These are phyloP conservation scores for Drosophila limbata DNA, from an alignment of 2,888 invertebrate genomes.

Conservation along the genomic window DNA sequence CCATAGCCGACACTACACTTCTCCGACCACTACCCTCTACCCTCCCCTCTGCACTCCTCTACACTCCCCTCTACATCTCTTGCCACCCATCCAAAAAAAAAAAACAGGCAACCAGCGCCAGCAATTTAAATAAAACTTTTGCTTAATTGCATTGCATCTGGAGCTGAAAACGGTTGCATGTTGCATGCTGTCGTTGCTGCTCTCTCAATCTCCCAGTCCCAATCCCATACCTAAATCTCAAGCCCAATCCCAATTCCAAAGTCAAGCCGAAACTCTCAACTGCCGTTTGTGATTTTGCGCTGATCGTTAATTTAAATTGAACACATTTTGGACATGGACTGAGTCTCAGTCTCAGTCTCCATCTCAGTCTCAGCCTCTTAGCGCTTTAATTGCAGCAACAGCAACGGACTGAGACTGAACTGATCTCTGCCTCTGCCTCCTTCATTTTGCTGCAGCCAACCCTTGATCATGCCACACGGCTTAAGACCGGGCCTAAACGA, in stretches of 20 bases:
- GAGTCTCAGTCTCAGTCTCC: constrained; percentile 29
- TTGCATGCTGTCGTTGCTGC: constrained; percentile 45
- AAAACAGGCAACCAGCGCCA: constrained; percentile 48
- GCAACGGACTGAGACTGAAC: constrained; percentile 18
- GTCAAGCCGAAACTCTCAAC: constrained; percentile 25
- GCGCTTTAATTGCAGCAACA: constrained; percentile 68
- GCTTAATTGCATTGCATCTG: constrained; percentile 76
- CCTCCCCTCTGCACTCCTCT: not conserved
- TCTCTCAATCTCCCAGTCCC: constrained; percentile 48
- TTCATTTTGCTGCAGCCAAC: not conserved
- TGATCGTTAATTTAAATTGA: constrained; percentile 79
- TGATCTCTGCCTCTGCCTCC: constrained; percentile 24
- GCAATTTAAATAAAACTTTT: constrained; percentile 80
- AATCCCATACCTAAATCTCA: constrained; percentile 6
- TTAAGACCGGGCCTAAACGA: constrained; percentile 65
- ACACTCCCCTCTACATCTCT: not conserved
- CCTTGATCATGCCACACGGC: constrained; percentile 9
- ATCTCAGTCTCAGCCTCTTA: constrained; percentile 37
- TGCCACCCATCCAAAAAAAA: not conserved
- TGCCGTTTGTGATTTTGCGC: constrained; percentile 69
- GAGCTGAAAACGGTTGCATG: constrained; percentile 55
- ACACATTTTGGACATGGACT: constrained; percentile 76
- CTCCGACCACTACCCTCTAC: not conserved
- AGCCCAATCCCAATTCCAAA: constrained; percentile 10
- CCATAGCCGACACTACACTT: not conserved